Evolutionary conservation across 2,113 vertebrate species (phyloP), one percentile per base, ranked within the genome.

Genomic region (Daubentonia madagascariensis): DNA sequence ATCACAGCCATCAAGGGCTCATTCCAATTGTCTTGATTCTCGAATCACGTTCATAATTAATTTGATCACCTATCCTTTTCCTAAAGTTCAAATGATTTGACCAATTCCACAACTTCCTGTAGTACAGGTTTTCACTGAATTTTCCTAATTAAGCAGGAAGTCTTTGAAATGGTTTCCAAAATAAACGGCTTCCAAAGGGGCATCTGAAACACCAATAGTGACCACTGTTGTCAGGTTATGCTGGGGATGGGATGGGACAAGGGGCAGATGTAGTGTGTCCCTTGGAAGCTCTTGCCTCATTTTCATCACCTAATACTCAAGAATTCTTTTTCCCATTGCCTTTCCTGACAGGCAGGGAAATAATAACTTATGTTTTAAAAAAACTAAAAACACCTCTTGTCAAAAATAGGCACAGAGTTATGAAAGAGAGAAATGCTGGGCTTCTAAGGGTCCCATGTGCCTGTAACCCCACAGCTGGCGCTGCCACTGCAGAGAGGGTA

Each of bases 1-100:
- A 97, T 89, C 85, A 37, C 0, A 32, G 93, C n/a, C 68, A 67
- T 57, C 30, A 70, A 75, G 6, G 70, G 68, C 68, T 92, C 95
- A 76, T 88, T 95, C 50, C 22, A 32, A 11, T 48, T 67, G 81
- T 59, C 87, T 81, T 13, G 0, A 92, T 18, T 63, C 90, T 89
- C 67, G 20, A 98, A 0, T 8, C 17, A 88, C 80, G 75, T n/a
- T 78, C 94, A 61, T 13, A 0, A 6, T 35, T 78, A 85, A 93
- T 97, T 28, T 95, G 63, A 35, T 2, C 18, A 57, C 30, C 18
- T n/a, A 67, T 61, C 81, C 84, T 94, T 83, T 95, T 72, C 91
- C 54, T 86, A 79, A 93, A 89, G 87, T 86, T 68, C 95, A 97
- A 91, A 97, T 76, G 83, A 83, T 75, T 43, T 57, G 57, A 63